Conservation (phyloP, 2,113 vertebrate genomes). For the Platysteira castanea region DNA sequence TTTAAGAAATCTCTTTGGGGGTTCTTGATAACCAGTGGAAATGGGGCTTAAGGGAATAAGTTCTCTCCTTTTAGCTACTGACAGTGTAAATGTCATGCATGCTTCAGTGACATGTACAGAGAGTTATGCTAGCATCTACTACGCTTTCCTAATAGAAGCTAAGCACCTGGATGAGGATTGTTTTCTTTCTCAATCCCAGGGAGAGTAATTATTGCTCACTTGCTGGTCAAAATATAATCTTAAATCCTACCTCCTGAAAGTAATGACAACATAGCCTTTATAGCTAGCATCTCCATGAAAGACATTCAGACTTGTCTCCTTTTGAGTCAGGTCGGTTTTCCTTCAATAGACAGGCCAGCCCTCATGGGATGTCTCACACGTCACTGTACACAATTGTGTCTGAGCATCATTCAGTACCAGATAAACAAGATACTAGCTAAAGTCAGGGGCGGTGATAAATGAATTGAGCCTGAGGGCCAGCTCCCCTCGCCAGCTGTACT, state of each 20-base stretch:
- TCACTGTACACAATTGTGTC: background rate
- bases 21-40: background rate
- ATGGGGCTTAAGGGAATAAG: background rate
- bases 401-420: background rate
- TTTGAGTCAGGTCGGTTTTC: background rate
- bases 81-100: slow-evolving; percentile 2
- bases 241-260: background rate
- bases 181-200: background rate
- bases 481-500: background rate
- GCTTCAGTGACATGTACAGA: slow-evolving; percentile 8
- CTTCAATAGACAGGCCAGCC: background rate
- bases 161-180: background rate
- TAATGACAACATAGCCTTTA: background rate
- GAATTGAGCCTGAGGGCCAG: background rate
- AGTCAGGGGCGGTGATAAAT: background rate
- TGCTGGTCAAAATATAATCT: background rate
- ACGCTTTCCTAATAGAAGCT: background rate
- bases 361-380: background rate
- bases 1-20: background rate
- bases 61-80: slow-evolving; percentile 21
- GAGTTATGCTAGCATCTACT: background rate
- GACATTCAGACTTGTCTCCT: background rate
- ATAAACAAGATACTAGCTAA: background rate
- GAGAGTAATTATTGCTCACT: background rate
- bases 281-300: background rate